A percentile compares a stretch with the other conserved stretches of the same genome.
Conservation (phyloP, 2,113 vertebrate genomes). For the Carassius auratus region DNA sequence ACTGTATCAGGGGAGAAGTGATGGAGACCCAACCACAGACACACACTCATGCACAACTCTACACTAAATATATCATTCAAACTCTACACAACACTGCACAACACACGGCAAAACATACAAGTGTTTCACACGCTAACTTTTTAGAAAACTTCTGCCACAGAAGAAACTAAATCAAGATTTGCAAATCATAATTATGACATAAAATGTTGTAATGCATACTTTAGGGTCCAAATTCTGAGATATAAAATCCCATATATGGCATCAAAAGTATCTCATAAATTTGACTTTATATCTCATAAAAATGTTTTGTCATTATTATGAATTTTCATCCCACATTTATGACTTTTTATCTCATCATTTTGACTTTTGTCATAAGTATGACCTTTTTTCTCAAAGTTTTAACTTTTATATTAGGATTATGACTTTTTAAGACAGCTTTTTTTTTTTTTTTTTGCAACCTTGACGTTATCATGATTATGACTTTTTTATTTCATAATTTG, state of each 20-base stretch:
- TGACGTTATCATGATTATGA: too few species aligned
- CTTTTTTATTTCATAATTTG: too few species aligned
- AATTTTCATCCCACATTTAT: too few species aligned
- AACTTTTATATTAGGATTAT: too few species aligned
- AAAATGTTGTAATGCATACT: background rate
- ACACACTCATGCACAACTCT: background rate
- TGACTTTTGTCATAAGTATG: too few species aligned
- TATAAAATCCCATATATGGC: background rate
- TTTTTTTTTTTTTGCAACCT: too few species aligned
- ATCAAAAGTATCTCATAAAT: too few species aligned
- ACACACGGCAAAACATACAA: background rate
- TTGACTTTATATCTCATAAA: too few species aligned
- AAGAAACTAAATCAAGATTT: background rate
- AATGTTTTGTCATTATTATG: too few species aligned
- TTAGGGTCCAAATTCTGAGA: background rate
- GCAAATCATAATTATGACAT: background rate
- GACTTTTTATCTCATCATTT: too few species aligned
- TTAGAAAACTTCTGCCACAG: background rate
- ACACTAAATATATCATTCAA: constrained; percentile 1
- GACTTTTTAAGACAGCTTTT: too few species aligned
- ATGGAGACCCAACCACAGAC: constrained; percentile 32
- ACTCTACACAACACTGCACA: background rate
- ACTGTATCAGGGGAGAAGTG: constrained; percentile 25
- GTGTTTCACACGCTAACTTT: background rate
- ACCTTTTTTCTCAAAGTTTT: too few species aligned